These are phyloP conservation scores for Odontothrips loti DNA, from an alignment of 2,888 invertebrate species.

Conservation along the genomic window DNA sequence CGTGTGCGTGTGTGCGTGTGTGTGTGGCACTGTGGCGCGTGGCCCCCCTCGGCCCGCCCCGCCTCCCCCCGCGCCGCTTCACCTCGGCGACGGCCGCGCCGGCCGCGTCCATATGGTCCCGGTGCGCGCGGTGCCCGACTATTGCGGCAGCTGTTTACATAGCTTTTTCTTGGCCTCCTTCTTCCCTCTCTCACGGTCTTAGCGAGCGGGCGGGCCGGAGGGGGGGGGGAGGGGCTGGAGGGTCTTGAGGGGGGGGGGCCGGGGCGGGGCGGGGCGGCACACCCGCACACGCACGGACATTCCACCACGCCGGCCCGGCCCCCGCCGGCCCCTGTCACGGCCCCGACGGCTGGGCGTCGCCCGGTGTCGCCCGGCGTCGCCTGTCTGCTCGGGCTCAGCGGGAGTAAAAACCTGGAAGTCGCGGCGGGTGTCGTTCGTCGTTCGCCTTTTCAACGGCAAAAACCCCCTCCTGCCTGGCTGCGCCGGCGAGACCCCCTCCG, in stretches of 20 bases:
- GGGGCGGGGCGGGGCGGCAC: not conserved
- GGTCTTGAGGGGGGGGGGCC: not conserved
- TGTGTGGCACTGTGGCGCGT: not conserved
- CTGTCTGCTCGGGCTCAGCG: no score
- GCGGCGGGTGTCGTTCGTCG: no score
- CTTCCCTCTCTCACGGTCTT: not conserved
- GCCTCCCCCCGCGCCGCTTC: not conserved
- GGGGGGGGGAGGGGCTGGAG: not conserved
- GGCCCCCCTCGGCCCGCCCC: not conserved
- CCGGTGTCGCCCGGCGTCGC: no score
- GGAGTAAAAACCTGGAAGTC: no score
- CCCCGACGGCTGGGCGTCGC: no score
- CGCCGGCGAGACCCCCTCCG: no score
- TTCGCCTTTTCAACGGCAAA: no score
- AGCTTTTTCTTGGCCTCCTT: not conserved
- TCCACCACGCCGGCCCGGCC: not conserved
- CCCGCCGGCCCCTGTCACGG: no score
- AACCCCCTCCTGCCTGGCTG: no score
- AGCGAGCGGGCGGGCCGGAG: not conserved
- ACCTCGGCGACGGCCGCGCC: not conserved
- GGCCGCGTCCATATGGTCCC: slow-evolving; percentile 21
- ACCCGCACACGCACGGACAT: not conserved
- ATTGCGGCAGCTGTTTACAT: slow-evolving; percentile 24
- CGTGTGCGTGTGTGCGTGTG: not conserved
- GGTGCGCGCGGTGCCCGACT: not conserved